Conservation (phyloP, 2,888 invertebrate genomes). For the Drosophila neonasuta region DNA sequence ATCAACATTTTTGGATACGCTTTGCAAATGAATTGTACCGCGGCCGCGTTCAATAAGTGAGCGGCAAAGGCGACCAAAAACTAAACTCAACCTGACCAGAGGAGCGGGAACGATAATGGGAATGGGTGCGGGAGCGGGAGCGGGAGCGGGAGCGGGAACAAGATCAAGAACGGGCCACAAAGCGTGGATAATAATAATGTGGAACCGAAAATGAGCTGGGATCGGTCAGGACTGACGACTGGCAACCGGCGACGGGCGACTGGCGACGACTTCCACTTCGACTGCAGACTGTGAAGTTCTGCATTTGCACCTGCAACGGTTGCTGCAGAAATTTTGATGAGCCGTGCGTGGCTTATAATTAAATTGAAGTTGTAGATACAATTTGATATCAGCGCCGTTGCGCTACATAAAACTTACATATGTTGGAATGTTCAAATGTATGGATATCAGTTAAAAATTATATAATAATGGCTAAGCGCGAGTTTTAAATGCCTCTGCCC, state of each 20-base stretch:
- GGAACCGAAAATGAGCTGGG: slow-evolving; percentile 73
- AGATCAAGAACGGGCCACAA: slow-evolving; percentile 33
- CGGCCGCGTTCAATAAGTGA: slow-evolving; percentile 51
- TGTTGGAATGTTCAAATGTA: slow-evolving; percentile 4
- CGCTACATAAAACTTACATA: slow-evolving; percentile 64
- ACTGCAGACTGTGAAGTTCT: slow-evolving; percentile 46
- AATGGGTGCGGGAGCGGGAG: not conserved
- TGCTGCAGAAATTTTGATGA: slow-evolving; percentile 68
- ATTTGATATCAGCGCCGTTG: slow-evolving; percentile 63
- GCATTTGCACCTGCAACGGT: slow-evolving; percentile 73
- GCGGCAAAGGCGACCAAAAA: slow-evolving; percentile 38
- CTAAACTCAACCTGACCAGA: slow-evolving; percentile 29
- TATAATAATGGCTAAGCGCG: slow-evolving; percentile 43
- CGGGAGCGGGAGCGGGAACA: slow-evolving; percentile 9
- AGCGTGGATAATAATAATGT: slow-evolving; percentile 77
- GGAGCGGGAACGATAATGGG: not conserved
- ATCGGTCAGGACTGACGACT: slow-evolving; percentile 53
- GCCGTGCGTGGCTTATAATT: slow-evolving; percentile 70
- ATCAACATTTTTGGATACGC: slow-evolving; percentile 79
- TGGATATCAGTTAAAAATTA: slow-evolving; percentile 11
- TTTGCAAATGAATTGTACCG: slow-evolving; percentile 71
- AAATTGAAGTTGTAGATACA: slow-evolving; percentile 74
- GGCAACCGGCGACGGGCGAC: slow-evolving; percentile 4
- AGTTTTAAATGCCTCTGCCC: slow-evolving; percentile 38
- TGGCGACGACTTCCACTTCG: slow-evolving; percentile 22